These are phyloP conservation scores for Atrina japonica DNA, from an alignment of 2,888 invertebrate species.

Conservation along the genomic window DNA sequence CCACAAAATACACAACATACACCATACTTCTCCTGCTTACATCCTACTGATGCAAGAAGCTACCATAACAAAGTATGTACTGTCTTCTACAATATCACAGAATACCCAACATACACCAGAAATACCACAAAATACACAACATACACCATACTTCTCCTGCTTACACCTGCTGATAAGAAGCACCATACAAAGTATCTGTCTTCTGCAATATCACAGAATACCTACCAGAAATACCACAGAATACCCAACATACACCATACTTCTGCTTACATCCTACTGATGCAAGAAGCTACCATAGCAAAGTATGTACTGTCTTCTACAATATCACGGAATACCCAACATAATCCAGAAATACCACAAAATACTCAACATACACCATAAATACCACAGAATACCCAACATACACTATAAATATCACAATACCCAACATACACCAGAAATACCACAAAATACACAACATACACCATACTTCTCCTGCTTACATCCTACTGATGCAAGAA, in stretches of 20 bases:
- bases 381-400: too few relatives aligned
- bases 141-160: conserved; percentile 69
- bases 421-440: too few relatives aligned
- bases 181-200: too few relatives aligned
- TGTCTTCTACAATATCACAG: too few relatives aligned
- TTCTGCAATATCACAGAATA: too few relatives aligned
- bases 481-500: conserved; percentile 65
- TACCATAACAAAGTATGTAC: conserved; percentile 64
- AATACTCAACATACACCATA: conserved; percentile 70
- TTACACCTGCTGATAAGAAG: conserved; percentile 65
- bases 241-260: conserved; percentile 69
- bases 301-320: conserved; percentile 51
- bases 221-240: conserved; percentile 86
- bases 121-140: conserved; percentile 83
- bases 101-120: too few relatives aligned
- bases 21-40: conserved; percentile 71
- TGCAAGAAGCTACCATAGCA: conserved; percentile 64
- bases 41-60: conserved; percentile 67
- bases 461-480: conserved; percentile 71
- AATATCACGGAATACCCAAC: too few relatives aligned
- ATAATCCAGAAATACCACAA: conserved; percentile 86
- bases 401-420: conserved; percentile 86
- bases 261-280: conserved; percentile 66
- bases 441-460: conserved; percentile 83
- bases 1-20: conserved; percentile 81